These are phyloP conservation scores for Megalops atlanticus DNA, from an alignment of 2,113 vertebrate genomes.

Conservation along the genomic window DNA sequence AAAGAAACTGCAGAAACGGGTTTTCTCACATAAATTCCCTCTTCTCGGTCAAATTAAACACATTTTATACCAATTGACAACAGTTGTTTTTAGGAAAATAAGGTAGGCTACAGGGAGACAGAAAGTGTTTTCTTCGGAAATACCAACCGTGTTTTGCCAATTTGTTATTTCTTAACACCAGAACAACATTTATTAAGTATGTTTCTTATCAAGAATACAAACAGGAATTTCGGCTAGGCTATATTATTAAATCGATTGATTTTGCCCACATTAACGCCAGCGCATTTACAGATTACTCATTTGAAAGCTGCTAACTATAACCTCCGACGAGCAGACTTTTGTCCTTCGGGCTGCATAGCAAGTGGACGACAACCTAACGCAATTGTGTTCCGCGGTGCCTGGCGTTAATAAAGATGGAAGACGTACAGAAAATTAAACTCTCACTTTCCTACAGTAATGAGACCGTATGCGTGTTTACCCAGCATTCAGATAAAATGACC, in stretches of 20 bases:
- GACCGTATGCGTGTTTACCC: conserved; percentile 74
- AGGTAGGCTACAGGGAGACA: background rate
- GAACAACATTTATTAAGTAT: too few relatives aligned
- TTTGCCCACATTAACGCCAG: background rate
- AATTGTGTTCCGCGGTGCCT: conserved; percentile 66
- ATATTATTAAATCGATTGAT: background rate
- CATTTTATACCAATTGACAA: too few relatives aligned
- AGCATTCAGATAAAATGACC: conserved; percentile 69
- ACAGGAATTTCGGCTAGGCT: too few relatives aligned
- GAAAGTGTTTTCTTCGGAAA: background rate
- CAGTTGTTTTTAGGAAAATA: too few relatives aligned
- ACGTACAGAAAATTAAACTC: conserved; percentile 76
- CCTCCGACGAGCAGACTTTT: conserved; percentile 52
- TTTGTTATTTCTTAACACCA: too few relatives aligned
- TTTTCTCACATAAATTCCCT: too few relatives aligned
- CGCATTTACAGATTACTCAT: background rate
- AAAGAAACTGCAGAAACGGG: too few relatives aligned
- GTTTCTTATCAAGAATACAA: too few relatives aligned
- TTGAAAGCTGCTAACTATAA: conserved; percentile 46
- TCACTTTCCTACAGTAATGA: conserved; percentile 72
- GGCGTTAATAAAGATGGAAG: conserved; percentile 77
- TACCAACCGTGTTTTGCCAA: too few relatives aligned
- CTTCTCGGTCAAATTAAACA: too few relatives aligned
- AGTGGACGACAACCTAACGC: conserved; percentile 48
- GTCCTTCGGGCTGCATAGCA: conserved; percentile 52